phyloP scores from a whole-genome alignment of 2,113 vertebrate species.

The Piaya cayana region DNA sequence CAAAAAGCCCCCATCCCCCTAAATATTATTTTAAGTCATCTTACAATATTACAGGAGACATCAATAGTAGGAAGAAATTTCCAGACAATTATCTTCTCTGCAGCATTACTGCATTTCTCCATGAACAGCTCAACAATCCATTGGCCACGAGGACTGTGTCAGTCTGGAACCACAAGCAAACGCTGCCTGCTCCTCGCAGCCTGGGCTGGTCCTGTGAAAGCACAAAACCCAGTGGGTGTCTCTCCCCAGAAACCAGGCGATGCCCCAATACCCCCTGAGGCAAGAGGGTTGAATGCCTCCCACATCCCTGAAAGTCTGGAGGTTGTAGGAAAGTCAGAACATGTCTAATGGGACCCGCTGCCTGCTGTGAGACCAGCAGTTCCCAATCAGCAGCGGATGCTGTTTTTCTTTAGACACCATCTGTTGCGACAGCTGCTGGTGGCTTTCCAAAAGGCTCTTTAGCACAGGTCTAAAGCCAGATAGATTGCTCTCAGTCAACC shows the following conservation, averaged over 20 bases:
- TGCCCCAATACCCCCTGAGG: neutral
- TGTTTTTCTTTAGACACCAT: slow-evolving; percentile 33
- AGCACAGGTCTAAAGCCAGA: neutral
- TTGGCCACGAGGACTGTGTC: neutral
- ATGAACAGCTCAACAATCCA: neutral
- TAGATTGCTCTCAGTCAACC: neutral
- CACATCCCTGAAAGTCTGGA: neutral
- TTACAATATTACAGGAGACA: neutral
- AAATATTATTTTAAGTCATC: neutral
- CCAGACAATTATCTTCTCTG: neutral
- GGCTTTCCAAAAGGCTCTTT: slow-evolving; percentile 19
- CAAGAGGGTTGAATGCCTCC: neutral
- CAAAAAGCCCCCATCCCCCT: neutral
- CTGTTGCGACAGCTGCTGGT: slow-evolving; percentile 55
- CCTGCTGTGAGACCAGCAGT: neutral
- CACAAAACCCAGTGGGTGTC: neutral
- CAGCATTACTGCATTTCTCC: neutral
- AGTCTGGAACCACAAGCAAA: neutral
- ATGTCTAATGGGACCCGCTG: neutral
- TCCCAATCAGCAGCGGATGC: neutral
- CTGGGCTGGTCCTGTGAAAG: neutral
- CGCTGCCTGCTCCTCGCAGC: neutral
- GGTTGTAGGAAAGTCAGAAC: neutral
- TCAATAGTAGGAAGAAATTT: neutral
- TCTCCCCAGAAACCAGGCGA: neutral